Percentiles rank a stretch among this genome's conserved stretches.
Evolutionary conservation across 2,888 invertebrate genomes (phyloP).

Genomic region (Mycalesis mineus): DNA sequence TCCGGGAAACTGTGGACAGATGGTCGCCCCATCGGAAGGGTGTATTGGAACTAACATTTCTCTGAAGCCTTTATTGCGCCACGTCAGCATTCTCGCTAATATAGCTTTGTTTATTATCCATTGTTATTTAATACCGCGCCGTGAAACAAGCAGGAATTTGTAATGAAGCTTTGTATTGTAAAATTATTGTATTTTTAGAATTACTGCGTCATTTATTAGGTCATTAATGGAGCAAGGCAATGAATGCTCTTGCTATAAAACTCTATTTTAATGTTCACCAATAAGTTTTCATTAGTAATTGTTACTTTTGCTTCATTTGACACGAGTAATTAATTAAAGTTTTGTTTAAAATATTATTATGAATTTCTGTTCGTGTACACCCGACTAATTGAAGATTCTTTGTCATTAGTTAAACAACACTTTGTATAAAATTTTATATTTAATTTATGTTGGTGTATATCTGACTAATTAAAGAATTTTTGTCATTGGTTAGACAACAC

Average conservation of each 20-base stretch:
- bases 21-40: not conserved
- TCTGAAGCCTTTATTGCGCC: slow-evolving; percentile 42
- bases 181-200: slow-evolving; percentile 32
- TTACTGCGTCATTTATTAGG: slow-evolving; percentile 18
- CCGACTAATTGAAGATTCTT: too few species aligned
- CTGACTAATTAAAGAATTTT: too few species aligned
- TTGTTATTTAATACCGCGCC: slow-evolving; percentile 41
- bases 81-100: slow-evolving; percentile 44
- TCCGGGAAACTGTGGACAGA: not conserved
- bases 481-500: too few species aligned
- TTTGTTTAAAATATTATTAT: too few species aligned
- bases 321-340: too few species aligned
- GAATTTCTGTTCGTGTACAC: too few species aligned
- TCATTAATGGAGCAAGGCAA: not conserved
- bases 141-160: slow-evolving; percentile 31
- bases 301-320: too few species aligned
- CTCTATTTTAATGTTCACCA: too few species aligned
- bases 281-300: too few species aligned
- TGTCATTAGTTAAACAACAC: too few species aligned
- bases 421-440: too few species aligned
- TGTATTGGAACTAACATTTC: slow-evolving; percentile 31
- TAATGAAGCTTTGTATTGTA: slow-evolving; percentile 39
- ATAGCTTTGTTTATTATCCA: slow-evolving; percentile 48
- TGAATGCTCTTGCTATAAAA: not conserved
- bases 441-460: too few species aligned